Conservation (phyloP, 1,140 invertebrate species). For the Scaptomyza graminum region DNA sequence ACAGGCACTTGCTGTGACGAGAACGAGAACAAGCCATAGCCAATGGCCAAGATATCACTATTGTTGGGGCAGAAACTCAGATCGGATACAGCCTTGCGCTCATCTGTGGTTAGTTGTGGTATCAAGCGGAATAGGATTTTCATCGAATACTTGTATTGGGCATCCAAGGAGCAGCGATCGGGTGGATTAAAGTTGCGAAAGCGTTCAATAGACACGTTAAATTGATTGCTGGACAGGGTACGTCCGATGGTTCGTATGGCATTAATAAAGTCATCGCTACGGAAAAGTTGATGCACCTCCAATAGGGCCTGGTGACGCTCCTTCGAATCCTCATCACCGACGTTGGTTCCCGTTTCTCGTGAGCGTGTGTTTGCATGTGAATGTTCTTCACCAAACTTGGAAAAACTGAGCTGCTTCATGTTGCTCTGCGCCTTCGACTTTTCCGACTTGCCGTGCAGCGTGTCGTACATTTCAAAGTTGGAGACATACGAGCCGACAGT, state of each 20-base stretch:
- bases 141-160: slow-evolving; percentile 87
- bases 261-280: slow-evolving; percentile 37
- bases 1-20: slow-evolving; percentile 61
- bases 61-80: slow-evolving; percentile 88
- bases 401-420: background rate
- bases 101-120: slow-evolving; percentile 46
- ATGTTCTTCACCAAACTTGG: background rate
- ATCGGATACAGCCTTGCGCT: slow-evolving; percentile 84
- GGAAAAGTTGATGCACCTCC: slow-evolving; percentile 5
- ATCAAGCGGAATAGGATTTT: slow-evolving; percentile 87
- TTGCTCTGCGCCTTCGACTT: background rate
- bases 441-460: slow-evolving; percentile 50
- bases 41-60: slow-evolving; percentile 87
- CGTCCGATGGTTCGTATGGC: slow-evolving; percentile 57
- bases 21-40: slow-evolving; percentile 87
- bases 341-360: background rate
- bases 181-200: slow-evolving; percentile 68
- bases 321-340: slow-evolving; percentile 25
- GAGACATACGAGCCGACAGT: slow-evolving; percentile 87
- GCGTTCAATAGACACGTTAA: slow-evolving; percentile 54
- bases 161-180: slow-evolving; percentile 85
- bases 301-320: background rate
- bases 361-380: background rate
- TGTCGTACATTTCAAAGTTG: slow-evolving; percentile 90
- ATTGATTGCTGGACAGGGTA: slow-evolving; percentile 59